These are phyloP conservation scores for Lordiphosa collinella DNA, from an alignment of 1,140 invertebrate genomes.

Conservation along the genomic window DNA sequence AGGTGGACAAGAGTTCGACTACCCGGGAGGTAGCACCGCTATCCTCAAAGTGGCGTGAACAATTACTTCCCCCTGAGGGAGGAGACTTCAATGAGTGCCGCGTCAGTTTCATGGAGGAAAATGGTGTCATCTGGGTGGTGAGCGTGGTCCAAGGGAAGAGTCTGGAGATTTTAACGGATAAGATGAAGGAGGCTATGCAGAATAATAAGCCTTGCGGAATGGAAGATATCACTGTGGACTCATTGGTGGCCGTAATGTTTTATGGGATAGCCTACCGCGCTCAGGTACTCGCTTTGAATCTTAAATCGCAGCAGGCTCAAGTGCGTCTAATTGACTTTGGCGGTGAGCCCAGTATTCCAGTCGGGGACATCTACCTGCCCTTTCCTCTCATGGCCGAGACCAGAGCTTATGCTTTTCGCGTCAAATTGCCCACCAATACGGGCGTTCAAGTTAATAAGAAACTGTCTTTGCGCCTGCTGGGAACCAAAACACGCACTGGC, in stretches of 20 bases:
- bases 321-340: slow-evolving; percentile 45
- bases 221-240: slow-evolving; percentile 7
- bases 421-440: slow-evolving; percentile 19
- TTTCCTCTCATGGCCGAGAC: slow-evolving; percentile 19
- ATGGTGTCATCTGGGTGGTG: slow-evolving; percentile 45
- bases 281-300: slow-evolving; percentile 8
- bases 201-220: slow-evolving; percentile 1
- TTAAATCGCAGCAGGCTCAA: background rate
- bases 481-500: slow-evolving; percentile 19
- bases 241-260: slow-evolving; percentile 16
- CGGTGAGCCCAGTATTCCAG: background rate
- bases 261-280: slow-evolving; percentile 14
- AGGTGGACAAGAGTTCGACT: background rate
- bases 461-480: slow-evolving; percentile 28
- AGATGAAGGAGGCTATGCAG: slow-evolving; percentile 5
- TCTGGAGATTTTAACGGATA: slow-evolving; percentile 18
- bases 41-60: slow-evolving; percentile 24
- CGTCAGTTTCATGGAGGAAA: slow-evolving; percentile 25
- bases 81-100: slow-evolving; percentile 36
- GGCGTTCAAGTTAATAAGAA: slow-evolving; percentile 37
- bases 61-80: background rate
- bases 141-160: slow-evolving; percentile 7
- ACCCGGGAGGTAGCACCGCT: background rate
- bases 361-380: slow-evolving; percentile 18
- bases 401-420: slow-evolving; percentile 34